Evolutionary conservation across 2,113 vertebrate species (phyloP).

Genomic region (Gobius niger): DNA sequence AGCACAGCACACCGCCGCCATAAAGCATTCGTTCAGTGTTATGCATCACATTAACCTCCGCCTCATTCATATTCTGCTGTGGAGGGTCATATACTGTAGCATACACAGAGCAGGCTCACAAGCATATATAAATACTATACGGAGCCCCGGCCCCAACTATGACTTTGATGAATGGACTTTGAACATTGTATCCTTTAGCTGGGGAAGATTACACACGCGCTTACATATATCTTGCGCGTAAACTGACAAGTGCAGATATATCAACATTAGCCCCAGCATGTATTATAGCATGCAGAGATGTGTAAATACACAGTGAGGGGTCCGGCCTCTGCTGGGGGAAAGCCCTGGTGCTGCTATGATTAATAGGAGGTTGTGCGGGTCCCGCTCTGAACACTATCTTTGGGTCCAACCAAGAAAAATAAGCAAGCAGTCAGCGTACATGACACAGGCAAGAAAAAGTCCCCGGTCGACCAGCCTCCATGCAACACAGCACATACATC

Average conservation of each 20-base stretch:
- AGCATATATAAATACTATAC: conserved; percentile 8
- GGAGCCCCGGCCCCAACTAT: conserved; percentile 43
- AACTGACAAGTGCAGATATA: conserved; percentile 44
- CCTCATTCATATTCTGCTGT: neutral
- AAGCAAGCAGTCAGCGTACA: conserved; percentile 75
- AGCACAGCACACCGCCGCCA: neutral
- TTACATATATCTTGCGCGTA: conserved; percentile 23
- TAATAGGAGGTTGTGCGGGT: conserved; percentile 73
- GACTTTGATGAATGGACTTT: conserved; percentile 82
- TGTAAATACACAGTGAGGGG: conserved; percentile 46
- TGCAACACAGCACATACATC: conserved; percentile 14
- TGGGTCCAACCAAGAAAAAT: conserved; percentile 76
- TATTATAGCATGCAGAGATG: conserved; percentile 25
- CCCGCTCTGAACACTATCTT: conserved; percentile 59
- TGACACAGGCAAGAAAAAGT: conserved; percentile 60
- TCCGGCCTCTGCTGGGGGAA: conserved; percentile 59
- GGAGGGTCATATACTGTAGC: conserved; percentile 19
- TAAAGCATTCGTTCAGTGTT: neutral
- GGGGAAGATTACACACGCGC: conserved; percentile 10
- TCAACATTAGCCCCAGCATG: conserved; percentile 37
- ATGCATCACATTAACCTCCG: conserved; percentile 8
- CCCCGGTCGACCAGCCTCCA: conserved; percentile 11
- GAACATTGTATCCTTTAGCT: conserved; percentile 72
- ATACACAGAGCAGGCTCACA: conserved; percentile 11
- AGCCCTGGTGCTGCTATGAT: conserved; percentile 77